A percentile compares a stretch with the other conserved stretches of the same genome.
Evolutionary conservation across 2,797 vertebrate species (phyloP).

Genomic region (Lagorchestes hirsutus): DNA sequence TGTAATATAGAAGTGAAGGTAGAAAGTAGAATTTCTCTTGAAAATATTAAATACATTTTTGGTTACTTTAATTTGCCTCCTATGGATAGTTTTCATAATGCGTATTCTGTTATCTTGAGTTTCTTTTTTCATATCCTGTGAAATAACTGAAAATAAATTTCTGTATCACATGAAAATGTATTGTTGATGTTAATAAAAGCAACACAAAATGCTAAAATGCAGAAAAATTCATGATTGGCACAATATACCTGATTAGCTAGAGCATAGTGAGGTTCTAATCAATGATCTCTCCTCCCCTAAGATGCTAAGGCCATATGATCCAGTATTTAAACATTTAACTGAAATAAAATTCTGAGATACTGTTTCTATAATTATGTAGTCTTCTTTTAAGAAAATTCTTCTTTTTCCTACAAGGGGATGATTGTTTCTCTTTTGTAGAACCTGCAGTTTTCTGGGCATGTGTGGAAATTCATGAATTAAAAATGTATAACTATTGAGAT

Average conservation of each 20-base stretch:
- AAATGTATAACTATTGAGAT: not conserved
- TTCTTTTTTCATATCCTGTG: not conserved
- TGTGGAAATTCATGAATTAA: not conserved
- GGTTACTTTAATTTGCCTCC: not conserved
- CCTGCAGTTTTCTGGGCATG: not conserved
- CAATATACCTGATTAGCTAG: not conserved
- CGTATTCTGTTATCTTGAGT: not conserved
- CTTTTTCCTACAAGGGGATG: not conserved
- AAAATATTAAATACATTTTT: conserved; percentile 13
- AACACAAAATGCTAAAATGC: not conserved
- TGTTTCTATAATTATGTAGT: not conserved
- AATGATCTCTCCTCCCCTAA: not conserved
- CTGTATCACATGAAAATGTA: not conserved
- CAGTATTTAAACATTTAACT: not conserved
- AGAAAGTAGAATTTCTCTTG: not conserved
- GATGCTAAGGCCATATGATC: not conserved
- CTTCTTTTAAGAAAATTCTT: not conserved
- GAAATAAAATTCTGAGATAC: not conserved
- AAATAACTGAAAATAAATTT: not conserved
- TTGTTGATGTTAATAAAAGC: not conserved
- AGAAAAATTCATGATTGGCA: not conserved
- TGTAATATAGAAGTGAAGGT: not conserved
- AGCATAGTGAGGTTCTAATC: not conserved
- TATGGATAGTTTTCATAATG: not conserved
- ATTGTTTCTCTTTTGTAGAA: not conserved